These are phyloP conservation scores for Eulimnadia texana DNA, from an alignment of 1,140 invertebrate species.

Conservation along the genomic window DNA sequence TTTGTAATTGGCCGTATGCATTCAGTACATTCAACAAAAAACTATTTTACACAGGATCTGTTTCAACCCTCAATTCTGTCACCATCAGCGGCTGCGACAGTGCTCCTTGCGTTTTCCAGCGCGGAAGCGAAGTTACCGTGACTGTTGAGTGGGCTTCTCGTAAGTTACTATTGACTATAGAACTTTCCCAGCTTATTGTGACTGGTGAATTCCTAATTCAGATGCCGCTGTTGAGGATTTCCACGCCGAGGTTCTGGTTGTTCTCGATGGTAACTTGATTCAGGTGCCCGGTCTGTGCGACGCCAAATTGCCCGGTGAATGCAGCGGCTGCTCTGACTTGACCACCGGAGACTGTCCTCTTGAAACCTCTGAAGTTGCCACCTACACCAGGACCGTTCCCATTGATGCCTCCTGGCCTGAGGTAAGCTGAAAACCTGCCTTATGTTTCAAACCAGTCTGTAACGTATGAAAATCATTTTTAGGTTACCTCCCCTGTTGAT, in stretches of 20 bases:
- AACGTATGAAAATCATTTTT: not conserved
- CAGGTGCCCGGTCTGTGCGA: not conserved
- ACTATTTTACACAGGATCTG: not conserved
- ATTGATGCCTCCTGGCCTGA: not conserved
- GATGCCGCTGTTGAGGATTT: no score
- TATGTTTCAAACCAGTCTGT: not conserved
- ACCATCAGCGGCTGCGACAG: not conserved
- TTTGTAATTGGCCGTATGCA: no score
- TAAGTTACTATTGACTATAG: not conserved
- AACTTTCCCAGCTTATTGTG: no score
- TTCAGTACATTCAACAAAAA: no score
- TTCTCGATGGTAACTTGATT: not conserved
- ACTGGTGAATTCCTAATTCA: no score
- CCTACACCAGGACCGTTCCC: not conserved
- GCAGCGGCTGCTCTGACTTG: not conserved
- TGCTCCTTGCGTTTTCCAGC: not conserved
- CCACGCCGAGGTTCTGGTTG: not conserved
- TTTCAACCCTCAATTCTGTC: not conserved
- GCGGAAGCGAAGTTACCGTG: not conserved
- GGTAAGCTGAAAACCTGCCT: not conserved
- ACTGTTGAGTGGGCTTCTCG: not conserved
- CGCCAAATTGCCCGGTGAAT: not conserved
- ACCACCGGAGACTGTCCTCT: not conserved
- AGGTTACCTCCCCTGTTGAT: not conserved
- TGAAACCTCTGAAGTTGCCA: not conserved